A percentile compares a stretch with the other conserved stretches of the same genome.
These are phyloP conservation scores for Uloborus diversus DNA, from an alignment of 1,140 invertebrate genomes.

Conservation along the genomic window DNA sequence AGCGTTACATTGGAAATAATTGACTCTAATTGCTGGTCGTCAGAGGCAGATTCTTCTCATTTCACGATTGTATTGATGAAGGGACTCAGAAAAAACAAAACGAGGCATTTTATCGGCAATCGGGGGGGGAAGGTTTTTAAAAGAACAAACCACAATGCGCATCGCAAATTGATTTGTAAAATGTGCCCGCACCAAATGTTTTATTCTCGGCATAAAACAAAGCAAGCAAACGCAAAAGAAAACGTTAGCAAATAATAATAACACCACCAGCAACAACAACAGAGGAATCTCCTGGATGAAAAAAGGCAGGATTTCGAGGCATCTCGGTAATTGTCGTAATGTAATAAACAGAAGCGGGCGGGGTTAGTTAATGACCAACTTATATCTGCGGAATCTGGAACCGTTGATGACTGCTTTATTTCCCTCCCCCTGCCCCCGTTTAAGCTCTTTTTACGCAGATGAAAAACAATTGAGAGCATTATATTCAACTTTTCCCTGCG, in stretches of 20 bases:
- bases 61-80: constrained; percentile 1
- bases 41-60: constrained; percentile 39
- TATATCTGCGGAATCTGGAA: constrained; percentile 53
- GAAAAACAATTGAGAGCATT: constrained; percentile 55
- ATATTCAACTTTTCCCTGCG: constrained; percentile 53
- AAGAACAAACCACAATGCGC: constrained; percentile 55
- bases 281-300: constrained; percentile 36
- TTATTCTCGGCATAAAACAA: constrained; percentile 53
- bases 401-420: constrained; percentile 53
- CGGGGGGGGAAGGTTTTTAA: constrained; percentile 33
- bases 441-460: constrained; percentile 33
- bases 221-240: constrained; percentile 18
- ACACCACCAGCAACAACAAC: constrained; percentile 51
- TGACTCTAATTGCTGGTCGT: constrained; percentile 53
- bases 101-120: background rate
- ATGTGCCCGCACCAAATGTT: constrained; percentile 52
- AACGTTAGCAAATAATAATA: constrained; percentile 29
- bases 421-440: background rate
- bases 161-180: constrained; percentile 52
- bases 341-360: constrained; percentile 52
- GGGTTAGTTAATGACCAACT: constrained; percentile 50
- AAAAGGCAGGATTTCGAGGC: constrained; percentile 49
- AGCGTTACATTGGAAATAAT: constrained; percentile 53
- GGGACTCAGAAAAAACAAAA: no score
- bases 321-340: constrained; percentile 54